phyloP scores from a whole-genome alignment of 1,140 invertebrate genomes.

The Cryptotermes secundus region DNA sequence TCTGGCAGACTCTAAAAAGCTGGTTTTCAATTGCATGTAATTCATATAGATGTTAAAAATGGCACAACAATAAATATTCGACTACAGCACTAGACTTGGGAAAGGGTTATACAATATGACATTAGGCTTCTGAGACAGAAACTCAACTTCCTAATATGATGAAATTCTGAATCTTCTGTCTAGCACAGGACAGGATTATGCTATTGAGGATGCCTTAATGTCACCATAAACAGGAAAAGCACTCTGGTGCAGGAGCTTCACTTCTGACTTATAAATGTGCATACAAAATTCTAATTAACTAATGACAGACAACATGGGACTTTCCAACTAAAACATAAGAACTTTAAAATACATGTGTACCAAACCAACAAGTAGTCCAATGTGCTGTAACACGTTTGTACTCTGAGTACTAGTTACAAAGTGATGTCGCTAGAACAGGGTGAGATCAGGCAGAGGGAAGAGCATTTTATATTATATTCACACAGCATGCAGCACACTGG shows the following conservation, averaged over 20 bases:
- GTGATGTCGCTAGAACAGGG: not conserved
- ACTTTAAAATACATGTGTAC: slow-evolving; percentile 9
- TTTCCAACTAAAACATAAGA: slow-evolving; percentile 3
- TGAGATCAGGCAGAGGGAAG: not conserved
- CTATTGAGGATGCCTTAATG: not conserved
- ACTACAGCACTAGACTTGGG: too few species aligned
- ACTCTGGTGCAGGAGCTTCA: not conserved
- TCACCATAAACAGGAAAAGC: not conserved
- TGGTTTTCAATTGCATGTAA: too few species aligned
- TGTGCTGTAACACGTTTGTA: not conserved
- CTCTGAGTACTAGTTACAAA: too few species aligned
- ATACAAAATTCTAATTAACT: slow-evolving; percentile 10
- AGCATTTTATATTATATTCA: too few species aligned
- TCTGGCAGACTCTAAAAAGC: too few species aligned
- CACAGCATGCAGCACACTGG: not conserved
- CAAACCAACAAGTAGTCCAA: slow-evolving; percentile 11
- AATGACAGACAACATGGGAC: not conserved
- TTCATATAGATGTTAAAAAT: too few species aligned
- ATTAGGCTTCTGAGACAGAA: not conserved
- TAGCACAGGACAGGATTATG: not conserved
- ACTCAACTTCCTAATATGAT: too few species aligned
- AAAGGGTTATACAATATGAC: not conserved
- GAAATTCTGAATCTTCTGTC: not conserved
- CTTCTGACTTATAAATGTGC: not conserved
- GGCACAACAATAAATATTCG: too few species aligned